Evolutionary conservation across 2,797 vertebrate genomes (phyloP).

Genomic region (Tadarida brasiliensis): DNA sequence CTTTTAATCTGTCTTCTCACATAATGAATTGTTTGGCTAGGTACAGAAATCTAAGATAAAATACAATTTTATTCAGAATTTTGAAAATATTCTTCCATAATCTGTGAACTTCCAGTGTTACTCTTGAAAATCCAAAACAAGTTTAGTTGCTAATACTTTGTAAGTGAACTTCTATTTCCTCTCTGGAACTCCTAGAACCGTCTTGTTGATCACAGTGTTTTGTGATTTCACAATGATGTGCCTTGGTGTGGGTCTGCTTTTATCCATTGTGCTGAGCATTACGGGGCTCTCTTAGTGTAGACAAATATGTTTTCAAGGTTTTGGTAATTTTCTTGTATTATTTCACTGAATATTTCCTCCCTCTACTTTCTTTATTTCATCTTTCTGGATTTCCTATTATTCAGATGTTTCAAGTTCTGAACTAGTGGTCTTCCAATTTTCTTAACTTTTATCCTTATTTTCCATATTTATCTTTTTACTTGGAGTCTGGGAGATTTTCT

Average conservation of each 20-base stretch:
- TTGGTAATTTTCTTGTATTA: neutral
- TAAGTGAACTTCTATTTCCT: conserved; percentile 1
- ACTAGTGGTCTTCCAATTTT: neutral
- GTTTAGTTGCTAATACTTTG: neutral
- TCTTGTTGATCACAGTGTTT: neutral
- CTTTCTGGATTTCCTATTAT: neutral
- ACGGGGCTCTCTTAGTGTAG: neutral
- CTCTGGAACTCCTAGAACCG: neutral
- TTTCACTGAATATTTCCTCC: neutral
- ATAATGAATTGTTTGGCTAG: neutral
- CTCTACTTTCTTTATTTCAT: neutral
- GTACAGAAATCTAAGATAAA: neutral
- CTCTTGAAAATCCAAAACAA: neutral
- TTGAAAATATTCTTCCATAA: neutral
- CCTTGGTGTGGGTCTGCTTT: neutral
- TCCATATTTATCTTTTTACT: neutral
- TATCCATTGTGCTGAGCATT: neutral
- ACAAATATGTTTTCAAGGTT: neutral
- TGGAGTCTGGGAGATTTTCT: neutral
- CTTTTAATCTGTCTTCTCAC: conserved; percentile 5
- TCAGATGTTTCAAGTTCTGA: neutral
- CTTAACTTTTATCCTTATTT: neutral
- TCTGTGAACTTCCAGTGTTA: neutral
- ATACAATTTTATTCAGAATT: neutral
- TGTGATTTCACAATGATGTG: neutral